These are phyloP conservation scores for Hirundo rustica DNA, from an alignment of 2,797 vertebrate genomes.

Conservation along the genomic window DNA sequence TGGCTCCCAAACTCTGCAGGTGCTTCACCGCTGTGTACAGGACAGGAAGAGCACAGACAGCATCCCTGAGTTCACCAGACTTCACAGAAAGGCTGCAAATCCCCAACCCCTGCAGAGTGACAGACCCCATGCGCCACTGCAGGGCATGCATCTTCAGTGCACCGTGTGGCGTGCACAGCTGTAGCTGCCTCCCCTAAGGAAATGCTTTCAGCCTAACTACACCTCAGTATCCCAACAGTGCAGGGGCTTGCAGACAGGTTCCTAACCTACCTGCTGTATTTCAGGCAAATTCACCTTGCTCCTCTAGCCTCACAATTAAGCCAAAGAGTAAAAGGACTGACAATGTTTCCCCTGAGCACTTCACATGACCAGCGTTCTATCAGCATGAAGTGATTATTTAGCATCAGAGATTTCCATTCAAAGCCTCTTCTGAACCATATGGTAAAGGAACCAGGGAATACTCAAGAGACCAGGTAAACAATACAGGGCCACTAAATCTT, in stretches of 20 bases:
- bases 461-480: neutral
- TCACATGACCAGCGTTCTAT: neutral
- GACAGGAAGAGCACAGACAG: neutral
- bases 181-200: neutral
- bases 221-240: neutral
- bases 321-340: neutral
- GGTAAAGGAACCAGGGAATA: neutral
- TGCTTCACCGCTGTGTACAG: conserved; percentile 46
- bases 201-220: neutral
- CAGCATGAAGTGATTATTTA: neutral
- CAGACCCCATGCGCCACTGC: neutral
- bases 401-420: neutral
- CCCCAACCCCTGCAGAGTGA: neutral
- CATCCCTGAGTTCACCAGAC: neutral
- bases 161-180: fast-evolving
- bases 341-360: neutral
- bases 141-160: neutral
- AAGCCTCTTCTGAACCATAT: neutral
- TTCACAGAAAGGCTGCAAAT: neutral
- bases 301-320: neutral
- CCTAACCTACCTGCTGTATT: neutral
- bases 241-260: neutral
- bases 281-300: neutral
- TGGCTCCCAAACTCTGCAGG: conserved; percentile 59
- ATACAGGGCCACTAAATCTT: neutral